A percentile compares a stretch with the other conserved stretches of the same genome.
Evolutionary conservation across 2,888 invertebrate species (phyloP).

Genomic region (Drosophila tanythrix): DNA sequence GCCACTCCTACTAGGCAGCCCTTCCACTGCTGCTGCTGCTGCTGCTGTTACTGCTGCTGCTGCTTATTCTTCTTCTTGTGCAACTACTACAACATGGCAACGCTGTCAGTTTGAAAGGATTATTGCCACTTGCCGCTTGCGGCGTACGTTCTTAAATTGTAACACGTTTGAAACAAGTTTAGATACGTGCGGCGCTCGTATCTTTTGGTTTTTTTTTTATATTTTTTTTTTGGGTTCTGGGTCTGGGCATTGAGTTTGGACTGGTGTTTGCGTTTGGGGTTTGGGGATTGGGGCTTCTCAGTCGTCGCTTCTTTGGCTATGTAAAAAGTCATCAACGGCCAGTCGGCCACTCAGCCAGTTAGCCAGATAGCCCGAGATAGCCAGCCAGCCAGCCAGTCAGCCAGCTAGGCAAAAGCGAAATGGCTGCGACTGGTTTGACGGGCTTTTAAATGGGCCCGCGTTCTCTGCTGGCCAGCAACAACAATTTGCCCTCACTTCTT

Average conservation of each 20-base stretch:
- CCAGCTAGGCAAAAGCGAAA: constrained; percentile 70
- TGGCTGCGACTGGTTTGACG: constrained; percentile 73
- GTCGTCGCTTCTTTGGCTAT: constrained; percentile 65
- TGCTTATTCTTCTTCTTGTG: constrained; percentile 16
- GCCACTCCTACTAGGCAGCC: constrained; percentile 69
- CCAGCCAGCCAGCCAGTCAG: constrained; percentile 5
- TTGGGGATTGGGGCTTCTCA: constrained; percentile 31
- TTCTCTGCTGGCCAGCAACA: constrained; percentile 43
- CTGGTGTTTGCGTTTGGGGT: constrained; percentile 31
- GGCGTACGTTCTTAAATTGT: constrained; percentile 79
- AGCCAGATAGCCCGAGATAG: constrained; percentile 50
- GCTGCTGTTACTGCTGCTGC: constrained; percentile 3
- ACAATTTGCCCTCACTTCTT: constrained; percentile 59
- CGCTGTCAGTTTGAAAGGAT: constrained; percentile 77
- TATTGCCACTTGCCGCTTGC: constrained; percentile 79
- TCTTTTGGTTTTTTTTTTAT: constrained; percentile 37
- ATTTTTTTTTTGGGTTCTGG: constrained; percentile 3
- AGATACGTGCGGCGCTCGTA: constrained; percentile 68
- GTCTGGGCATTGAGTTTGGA: constrained; percentile 20
- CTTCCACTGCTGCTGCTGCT: constrained; percentile 29
- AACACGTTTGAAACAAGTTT: constrained; percentile 80
- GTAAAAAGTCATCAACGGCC: constrained; percentile 76
- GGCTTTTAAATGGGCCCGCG: constrained; percentile 72
- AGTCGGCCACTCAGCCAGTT: constrained; percentile 44
- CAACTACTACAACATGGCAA: constrained; percentile 53